Conservation (phyloP, 35 echinoderm and acorn worm species). For the Antedon bifida region DNA sequence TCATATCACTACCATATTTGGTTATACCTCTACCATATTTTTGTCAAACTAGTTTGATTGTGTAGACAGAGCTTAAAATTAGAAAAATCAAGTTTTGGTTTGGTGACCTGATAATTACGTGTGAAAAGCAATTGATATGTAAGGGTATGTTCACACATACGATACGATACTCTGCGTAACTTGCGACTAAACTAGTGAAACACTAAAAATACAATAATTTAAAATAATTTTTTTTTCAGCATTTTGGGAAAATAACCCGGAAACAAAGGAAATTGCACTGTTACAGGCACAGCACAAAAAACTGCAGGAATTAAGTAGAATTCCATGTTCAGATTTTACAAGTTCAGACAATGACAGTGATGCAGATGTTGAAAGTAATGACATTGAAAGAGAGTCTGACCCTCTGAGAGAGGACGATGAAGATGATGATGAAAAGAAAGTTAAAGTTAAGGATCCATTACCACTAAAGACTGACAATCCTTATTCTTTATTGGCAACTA, state of each 20-base stretch:
- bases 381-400: conserved; percentile 35
- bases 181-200: too few species aligned
- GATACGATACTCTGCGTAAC: too few species aligned
- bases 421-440: conserved; percentile 4
- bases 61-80: too few species aligned
- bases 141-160: too few species aligned
- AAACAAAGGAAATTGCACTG: conserved; percentile 49
- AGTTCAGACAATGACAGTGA: conserved; percentile 61
- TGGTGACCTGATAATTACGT: too few species aligned
- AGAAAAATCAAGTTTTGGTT: background rate
- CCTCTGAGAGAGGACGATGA: conserved; percentile 3
- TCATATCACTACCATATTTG: too few species aligned
- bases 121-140: background rate
- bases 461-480: conserved; percentile 31
- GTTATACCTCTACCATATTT: too few species aligned
- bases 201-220: too few species aligned
- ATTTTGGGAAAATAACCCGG: conserved; percentile 67
- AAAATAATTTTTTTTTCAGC: conserved; percentile 25
- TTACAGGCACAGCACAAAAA: conserved; percentile 64
- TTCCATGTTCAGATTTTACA: conserved; percentile 53
- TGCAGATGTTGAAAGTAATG: conserved; percentile 76
- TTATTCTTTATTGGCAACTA: background rate
- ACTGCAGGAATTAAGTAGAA: conserved; percentile 19
- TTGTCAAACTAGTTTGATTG: too few species aligned
- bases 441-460: background rate